Percentiles rank a stretch among this genome's conserved stretches.
Evolutionary conservation across 1,140 invertebrate genomes (phyloP).

Genomic region (Pseudomyrmex cubaensis): DNA sequence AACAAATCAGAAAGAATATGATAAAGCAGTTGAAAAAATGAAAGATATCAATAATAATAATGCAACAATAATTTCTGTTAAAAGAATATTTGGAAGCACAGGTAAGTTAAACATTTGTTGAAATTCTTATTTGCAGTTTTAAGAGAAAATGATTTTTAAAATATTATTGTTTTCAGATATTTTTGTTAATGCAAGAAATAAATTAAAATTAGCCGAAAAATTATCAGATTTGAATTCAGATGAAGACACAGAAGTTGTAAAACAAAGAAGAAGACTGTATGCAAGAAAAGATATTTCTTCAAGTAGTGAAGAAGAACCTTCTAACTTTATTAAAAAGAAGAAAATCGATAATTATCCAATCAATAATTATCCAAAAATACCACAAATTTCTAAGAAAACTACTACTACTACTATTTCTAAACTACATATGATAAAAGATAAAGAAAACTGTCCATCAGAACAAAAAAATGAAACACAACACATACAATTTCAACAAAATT

Average conservation of each 20-base stretch:
- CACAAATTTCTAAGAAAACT: too few species aligned
- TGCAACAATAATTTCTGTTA: not conserved
- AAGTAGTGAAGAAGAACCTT: not conserved
- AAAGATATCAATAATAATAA: constrained; percentile 3
- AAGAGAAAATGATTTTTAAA: not conserved
- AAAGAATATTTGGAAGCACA: constrained; percentile 5
- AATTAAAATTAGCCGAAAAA: not conserved
- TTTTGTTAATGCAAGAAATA: not conserved
- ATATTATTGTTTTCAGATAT: not conserved
- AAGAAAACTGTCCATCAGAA: too few species aligned
- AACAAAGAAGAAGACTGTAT: not conserved
- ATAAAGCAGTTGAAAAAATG: constrained; percentile 15
- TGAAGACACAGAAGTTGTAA: not conserved
- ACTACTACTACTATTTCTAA: too few species aligned
- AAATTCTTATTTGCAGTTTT: not conserved
- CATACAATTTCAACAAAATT: too few species aligned
- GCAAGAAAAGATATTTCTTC: not conserved
- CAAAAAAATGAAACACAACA: too few species aligned
- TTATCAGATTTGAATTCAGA: constrained; percentile 15
- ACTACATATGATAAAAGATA: too few species aligned
- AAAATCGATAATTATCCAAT: too few species aligned
- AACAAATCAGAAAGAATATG: not conserved
- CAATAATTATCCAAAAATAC: too few species aligned
- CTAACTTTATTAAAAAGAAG: too few species aligned
- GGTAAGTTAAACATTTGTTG: constrained; percentile 5